Base-by-base conservation (phyloP, 2,797 vertebrate species). In the Hirundo rustica region DNA sequence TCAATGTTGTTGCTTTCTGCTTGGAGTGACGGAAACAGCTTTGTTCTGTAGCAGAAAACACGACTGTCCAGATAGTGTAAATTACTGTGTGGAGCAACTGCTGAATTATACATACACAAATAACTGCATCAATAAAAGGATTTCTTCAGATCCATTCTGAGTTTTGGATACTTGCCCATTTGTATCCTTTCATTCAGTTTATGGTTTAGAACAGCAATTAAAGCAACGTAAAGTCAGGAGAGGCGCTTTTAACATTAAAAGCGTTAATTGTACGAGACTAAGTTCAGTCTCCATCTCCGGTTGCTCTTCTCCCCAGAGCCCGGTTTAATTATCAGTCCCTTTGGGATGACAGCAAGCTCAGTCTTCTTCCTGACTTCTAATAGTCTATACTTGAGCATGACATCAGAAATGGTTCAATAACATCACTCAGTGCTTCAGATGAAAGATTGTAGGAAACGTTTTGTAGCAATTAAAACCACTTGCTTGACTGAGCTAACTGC, bases 41-140 rank as follows among this genome's bases (percentile, higher is more conserved):
- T 93, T 94, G 72, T 88, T 92, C 83, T 62, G 15, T 71, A 77
- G 79, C 68, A 85, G 53, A 78, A 67, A 71, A 73, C 29, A 53
- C 1, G 15, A 34, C 7, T 94, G 88, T 92, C 92, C 85, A 88
- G 94, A 73, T 57, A 20, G 9, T 20, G 58, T 86, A 60, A 95
- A 92, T 90, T 53, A 71, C 88, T 47, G 78, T 36, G 73, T 71
- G n/a, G 70, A 92, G 85, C 92, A 88, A 64, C 66, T 58, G 42
- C 89, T 96, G 76, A 96, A 96, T 97, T 95, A 91, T 67, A 85
- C 92, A 86, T 96, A 71, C 7, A 62, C 84, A 89, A 89, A 86
- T 86, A 94, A 89, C 67, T 77, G 65, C 71, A 66, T 86, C 36
- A 7, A 61, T 96, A 91, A 92, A 95, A 85, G 68, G 51, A 58